phyloP scores from a whole-genome alignment of 2,888 invertebrate species.

The Lucinisca nassula region DNA sequence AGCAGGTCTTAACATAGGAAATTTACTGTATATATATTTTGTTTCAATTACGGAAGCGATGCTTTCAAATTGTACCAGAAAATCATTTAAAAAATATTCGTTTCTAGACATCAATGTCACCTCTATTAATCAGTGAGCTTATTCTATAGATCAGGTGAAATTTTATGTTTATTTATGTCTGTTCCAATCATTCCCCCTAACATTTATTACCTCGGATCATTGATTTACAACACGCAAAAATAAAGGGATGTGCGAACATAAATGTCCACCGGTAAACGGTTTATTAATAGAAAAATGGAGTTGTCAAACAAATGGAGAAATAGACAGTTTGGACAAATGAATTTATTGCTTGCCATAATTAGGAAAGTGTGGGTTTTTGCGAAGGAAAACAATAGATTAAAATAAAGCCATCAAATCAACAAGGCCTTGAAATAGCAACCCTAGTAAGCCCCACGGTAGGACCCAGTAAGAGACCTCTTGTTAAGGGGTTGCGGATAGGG shows the following conservation, averaged over 20 bases:
- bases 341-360: constrained; percentile 4
- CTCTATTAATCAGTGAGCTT: neutral
- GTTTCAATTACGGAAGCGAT: too few species aligned
- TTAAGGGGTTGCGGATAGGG: too few species aligned
- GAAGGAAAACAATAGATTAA: neutral
- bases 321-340: constrained; percentile 5
- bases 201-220: neutral
- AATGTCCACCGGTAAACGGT: neutral
- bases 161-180: constrained; percentile 23
- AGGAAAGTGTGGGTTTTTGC: neutral
- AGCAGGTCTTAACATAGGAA: too few species aligned
- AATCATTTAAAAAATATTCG: neutral
- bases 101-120: neutral
- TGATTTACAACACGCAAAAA: constrained; percentile 10
- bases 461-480: too few species aligned
- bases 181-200: neutral
- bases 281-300: constrained; percentile 13
- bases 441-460: too few species aligned
- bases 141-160: constrained; percentile 8
- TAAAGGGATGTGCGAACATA: constrained; percentile 7
- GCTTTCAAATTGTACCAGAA: too few species aligned
- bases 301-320: constrained; percentile 3
- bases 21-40: too few species aligned
- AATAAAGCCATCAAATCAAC: too few species aligned
- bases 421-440: too few species aligned